Conservation (phyloP, 2,888 invertebrate genomes). For the Acheta domesticus region DNA sequence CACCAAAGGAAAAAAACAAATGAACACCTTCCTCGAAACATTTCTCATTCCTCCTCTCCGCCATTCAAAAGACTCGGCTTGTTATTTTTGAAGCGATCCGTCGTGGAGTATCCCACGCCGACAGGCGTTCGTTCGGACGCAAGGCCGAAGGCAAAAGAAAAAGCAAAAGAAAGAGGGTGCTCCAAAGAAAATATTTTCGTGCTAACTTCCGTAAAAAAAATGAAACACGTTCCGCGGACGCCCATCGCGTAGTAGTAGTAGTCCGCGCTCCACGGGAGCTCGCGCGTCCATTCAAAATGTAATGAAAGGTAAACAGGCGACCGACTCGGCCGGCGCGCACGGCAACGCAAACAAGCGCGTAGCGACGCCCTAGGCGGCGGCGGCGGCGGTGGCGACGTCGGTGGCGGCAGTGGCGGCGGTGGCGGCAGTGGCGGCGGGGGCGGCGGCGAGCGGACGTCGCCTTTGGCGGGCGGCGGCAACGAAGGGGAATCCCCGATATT, state of each 20-base stretch:
- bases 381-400: background rate
- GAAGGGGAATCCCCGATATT: background rate
- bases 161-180: background rate
- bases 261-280: background rate
- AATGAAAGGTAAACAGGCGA: slow-evolving; percentile 1
- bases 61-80: no score
- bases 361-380: background rate
- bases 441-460: background rate
- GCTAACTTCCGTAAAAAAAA: background rate
- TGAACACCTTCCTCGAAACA: no score
- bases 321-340: background rate
- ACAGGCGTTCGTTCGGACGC: no score
- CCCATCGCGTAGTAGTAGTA: background rate
- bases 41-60: no score
- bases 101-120: no score
- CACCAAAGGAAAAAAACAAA: no score
- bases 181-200: background rate
- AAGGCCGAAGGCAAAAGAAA: no score
- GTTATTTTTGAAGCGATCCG: no score
- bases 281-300: background rate
- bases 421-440: background rate
- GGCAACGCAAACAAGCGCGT: background rate
- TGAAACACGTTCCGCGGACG: background rate
- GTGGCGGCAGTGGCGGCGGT: background rate
- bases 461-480: background rate